phyloP scores from a whole-genome alignment of 2,888 invertebrate genomes.

The Spatulosminthurus flaviceps region DNA sequence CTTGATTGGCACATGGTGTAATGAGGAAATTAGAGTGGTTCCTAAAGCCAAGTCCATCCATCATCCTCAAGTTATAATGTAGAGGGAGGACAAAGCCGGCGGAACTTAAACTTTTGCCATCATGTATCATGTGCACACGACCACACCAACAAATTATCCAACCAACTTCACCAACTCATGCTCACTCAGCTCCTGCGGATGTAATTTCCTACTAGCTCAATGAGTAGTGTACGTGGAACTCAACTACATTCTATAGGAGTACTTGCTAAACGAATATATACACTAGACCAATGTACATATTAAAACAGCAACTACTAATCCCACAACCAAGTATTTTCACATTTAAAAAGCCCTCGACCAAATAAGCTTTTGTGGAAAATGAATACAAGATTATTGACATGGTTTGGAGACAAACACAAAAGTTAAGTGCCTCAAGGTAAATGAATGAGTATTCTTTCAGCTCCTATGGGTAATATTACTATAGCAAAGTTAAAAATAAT shows the following conservation, averaged over 20 bases:
- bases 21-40: background rate
- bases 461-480: background rate
- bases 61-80: conserved; percentile 1
- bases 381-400: conserved; percentile 7
- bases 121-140: background rate
- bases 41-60: background rate
- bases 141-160: too few relatives aligned
- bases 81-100: background rate
- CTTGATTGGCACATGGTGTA: background rate
- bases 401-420: background rate
- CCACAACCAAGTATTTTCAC: too few relatives aligned
- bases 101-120: background rate
- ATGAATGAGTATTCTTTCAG: background rate
- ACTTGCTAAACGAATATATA: too few relatives aligned
- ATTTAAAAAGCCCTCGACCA: too few relatives aligned
- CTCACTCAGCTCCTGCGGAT: too few relatives aligned
- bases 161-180: too few relatives aligned
- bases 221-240: too few relatives aligned
- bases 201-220: too few relatives aligned
- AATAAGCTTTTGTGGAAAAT: background rate
- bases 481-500: too few relatives aligned
- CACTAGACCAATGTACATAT: too few relatives aligned
- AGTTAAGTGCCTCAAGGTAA: background rate
- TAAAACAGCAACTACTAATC: too few relatives aligned
- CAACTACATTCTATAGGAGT: too few relatives aligned